Base-by-base conservation (phyloP, 2,797 vertebrate genomes). In the Ispidina lecontei region DNA sequence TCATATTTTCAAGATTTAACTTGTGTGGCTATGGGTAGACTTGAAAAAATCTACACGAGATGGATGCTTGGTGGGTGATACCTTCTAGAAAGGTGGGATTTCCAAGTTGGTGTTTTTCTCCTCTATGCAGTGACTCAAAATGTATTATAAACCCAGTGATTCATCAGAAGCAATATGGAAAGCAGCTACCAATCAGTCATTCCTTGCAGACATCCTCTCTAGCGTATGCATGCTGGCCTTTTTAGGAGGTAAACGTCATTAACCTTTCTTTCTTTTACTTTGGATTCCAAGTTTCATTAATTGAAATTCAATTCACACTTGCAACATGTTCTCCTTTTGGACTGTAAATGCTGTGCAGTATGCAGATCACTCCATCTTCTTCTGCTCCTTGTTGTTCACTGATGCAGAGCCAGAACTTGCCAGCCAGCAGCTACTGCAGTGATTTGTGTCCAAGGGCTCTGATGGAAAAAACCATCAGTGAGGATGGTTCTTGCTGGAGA, bases 251-350 rank as follows among this genome's bases (percentile, higher is more conserved):
- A 93, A 89, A 82, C 33, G 13, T 51, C 71, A 79, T 90, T 91
- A 93, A 90, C 92, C 43, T 91, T 91, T 79, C 60, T 56, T 94
- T 78, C 16, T 90, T 51, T 91, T 73, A 67, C 68, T 65, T 84
- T 79, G 14, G 15, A 80, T 94, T 95, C 58, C 62, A 71, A 58
- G 37, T 7, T 52, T 65, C 87, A 91, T 92, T 80, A 8, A 74
- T 91, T 93, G 58, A 94, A 77, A 94, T 96, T 95, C 75, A 69
- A 54, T 91, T 96, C 87, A 82, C 85, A 58, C 37, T 93, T 88
- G 44, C 46, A 81, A 70, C 28, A 17, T 60, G 14, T 49, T 68
- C 68, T 88, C 41, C 49, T 87, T 94, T 90, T 87, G 80, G 83
- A 82, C 78, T 92, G 28, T 63, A 59, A 93, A 90, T 84, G 78